These are phyloP conservation scores for Albula glossodonta DNA, from an alignment of 2,113 vertebrate genomes.

Conservation along the genomic window DNA sequence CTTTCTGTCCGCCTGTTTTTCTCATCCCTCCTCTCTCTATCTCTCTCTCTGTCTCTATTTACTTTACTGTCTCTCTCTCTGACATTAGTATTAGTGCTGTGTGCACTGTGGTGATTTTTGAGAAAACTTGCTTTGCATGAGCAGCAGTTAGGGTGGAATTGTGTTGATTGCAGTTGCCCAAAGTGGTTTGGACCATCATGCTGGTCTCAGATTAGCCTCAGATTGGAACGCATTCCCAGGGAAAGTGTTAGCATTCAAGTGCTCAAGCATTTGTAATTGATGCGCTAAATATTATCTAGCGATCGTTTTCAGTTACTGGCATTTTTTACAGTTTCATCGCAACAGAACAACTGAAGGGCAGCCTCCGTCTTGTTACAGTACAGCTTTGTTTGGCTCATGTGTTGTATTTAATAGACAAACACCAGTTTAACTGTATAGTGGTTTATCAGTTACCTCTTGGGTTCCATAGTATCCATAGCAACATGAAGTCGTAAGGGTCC, in stretches of 20 bases:
- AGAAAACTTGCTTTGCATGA: neutral
- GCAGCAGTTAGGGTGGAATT: neutral
- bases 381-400: neutral
- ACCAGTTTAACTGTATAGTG: neutral
- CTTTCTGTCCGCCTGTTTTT: slow-evolving; percentile 15
- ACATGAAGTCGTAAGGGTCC: neutral
- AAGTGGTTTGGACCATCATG: neutral
- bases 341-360: too few relatives aligned
- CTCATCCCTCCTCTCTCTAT: neutral
- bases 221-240: neutral
- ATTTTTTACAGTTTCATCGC: too few relatives aligned
- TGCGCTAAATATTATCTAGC: neutral
- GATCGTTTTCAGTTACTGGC: too few relatives aligned
- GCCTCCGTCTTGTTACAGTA: neutral
- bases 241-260: neutral
- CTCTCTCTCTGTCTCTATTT: neutral
- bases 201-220: neutral
- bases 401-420: neutral
- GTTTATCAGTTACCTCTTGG: neutral
- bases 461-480: neutral
- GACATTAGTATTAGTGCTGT: neutral
- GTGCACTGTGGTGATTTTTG: neutral
- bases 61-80: neutral
- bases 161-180: neutral
- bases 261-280: neutral